Evolutionary conservation across 2,113 vertebrate genomes (phyloP).

Genomic region (Ranitomeya variabilis): DNA sequence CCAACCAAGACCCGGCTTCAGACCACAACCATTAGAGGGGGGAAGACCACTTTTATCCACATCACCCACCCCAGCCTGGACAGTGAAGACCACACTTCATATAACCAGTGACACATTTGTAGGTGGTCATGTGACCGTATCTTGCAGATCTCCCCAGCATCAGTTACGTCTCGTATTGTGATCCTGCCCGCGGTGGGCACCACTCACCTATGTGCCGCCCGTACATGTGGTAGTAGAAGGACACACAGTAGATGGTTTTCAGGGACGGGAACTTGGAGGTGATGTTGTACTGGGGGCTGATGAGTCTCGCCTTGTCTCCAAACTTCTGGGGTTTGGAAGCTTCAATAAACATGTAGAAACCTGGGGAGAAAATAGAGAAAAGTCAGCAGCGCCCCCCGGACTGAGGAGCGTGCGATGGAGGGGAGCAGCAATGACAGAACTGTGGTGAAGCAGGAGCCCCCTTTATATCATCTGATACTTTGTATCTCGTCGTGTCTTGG

Average conservation of each 20-base stretch:
- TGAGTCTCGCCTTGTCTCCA: conserved; percentile 89
- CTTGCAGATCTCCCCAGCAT: no score
- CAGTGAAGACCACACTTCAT: no score
- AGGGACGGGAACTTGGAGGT: conserved; percentile 72
- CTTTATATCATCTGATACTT: not conserved
- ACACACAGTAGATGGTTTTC: conserved; percentile 83
- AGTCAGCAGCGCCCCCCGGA: not conserved
- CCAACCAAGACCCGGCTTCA: no score
- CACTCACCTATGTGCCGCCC: conserved; percentile 97
- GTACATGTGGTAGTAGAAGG: conserved; percentile 98
- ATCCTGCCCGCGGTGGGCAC: no score
- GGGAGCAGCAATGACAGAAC: not conserved
- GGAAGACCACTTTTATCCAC: no score
- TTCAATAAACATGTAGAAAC: conserved; percentile 98
- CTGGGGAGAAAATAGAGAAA: conserved; percentile 65
- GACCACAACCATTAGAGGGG: no score
- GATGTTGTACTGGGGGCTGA: conserved; percentile 93
- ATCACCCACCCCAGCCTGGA: no score
- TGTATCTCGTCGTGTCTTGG: not conserved
- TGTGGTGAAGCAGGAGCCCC: not conserved
- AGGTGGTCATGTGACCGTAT: no score
- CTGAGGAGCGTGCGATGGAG: not conserved
- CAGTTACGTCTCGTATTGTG: no score
- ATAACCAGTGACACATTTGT: no score
- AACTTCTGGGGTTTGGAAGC: conserved; percentile 83